Conservation (phyloP, 2,797 vertebrate species). For the Centropyge bicolor region DNA sequence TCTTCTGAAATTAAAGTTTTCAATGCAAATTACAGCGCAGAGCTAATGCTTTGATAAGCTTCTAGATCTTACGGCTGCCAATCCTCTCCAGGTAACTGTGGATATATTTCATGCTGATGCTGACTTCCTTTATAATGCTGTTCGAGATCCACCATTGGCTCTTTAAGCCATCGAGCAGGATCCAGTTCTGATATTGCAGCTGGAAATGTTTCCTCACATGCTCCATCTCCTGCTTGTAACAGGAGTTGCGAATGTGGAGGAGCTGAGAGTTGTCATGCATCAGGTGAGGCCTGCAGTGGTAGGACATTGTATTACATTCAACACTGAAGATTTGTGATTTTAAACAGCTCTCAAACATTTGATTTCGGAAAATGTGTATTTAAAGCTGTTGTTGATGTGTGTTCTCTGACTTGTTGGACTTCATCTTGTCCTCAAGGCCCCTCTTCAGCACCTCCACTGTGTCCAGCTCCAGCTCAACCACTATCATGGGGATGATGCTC, state of each 20-base stretch:
- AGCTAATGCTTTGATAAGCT: background rate
- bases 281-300: constrained; percentile 78
- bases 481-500: constrained; percentile 90
- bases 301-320: constrained; percentile 7
- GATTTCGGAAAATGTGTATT: constrained; percentile 3
- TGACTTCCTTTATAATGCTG: constrained; percentile 83
- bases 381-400: background rate
- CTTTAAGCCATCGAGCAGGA: constrained; percentile 85
- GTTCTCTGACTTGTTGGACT: constrained; percentile 82
- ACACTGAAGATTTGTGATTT: background rate
- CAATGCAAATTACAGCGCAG: background rate
- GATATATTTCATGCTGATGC: constrained; percentile 84
- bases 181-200: constrained; percentile 92
- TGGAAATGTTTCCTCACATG: constrained; percentile 86
- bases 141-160: constrained; percentile 95
- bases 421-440: constrained; percentile 86
- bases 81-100: constrained; percentile 90
- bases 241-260: constrained; percentile 85
- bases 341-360: background rate
- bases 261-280: constrained; percentile 89
- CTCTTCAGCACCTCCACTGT: constrained; percentile 90
- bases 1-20: background rate
- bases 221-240: constrained; percentile 85
- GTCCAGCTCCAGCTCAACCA: constrained; percentile 91
- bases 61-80: constrained; percentile 84